Evolutionary conservation across 2,888 invertebrate genomes (phyloP).

Genomic region (Eupelmus urozonus): DNA sequence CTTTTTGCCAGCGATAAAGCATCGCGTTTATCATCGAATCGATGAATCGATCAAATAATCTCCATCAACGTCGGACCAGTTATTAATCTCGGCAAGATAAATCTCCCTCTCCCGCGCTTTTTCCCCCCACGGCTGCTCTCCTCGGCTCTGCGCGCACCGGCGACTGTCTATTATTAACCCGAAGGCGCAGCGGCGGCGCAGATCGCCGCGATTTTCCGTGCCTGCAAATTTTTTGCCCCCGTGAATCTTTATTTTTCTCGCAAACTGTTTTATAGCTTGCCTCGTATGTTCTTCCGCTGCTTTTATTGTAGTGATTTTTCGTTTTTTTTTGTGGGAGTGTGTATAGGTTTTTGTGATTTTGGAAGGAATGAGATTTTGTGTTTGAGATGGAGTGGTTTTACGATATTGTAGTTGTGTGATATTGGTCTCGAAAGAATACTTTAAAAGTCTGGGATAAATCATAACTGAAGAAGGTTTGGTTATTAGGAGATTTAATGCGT

Average conservation of each 20-base stretch:
- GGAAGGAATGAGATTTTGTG: neutral
- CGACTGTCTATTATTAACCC: slow-evolving; percentile 51
- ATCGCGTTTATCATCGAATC: slow-evolving; percentile 31
- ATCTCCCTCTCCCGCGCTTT: slow-evolving; percentile 41
- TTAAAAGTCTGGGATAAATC: too few species aligned
- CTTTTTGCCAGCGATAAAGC: slow-evolving; percentile 17
- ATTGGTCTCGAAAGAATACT: neutral
- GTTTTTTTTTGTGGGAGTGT: neutral
- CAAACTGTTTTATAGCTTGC: neutral
- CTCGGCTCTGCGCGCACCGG: neutral
- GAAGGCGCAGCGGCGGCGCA: neutral
- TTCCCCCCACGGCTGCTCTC: neutral
- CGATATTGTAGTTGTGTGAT: neutral
- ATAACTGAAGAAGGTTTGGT: too few species aligned
- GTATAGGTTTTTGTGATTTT: neutral
- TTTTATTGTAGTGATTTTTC: neutral
- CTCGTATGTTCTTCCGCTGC: neutral
- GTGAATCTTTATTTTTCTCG: neutral
- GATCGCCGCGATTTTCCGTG: slow-evolving; percentile 46
- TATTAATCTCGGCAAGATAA: slow-evolving; percentile 60
- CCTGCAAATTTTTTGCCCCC: slow-evolving; percentile 25
- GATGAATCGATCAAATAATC: slow-evolving; percentile 60
- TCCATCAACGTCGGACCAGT: slow-evolving; percentile 59
- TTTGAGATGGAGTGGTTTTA: neutral
- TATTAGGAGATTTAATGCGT: too few species aligned